A percentile compares a stretch with the other conserved stretches of the same genome.
Evolutionary conservation across 2,888 invertebrate species (phyloP).

Genomic region (Nemotelus pantherinus): DNA sequence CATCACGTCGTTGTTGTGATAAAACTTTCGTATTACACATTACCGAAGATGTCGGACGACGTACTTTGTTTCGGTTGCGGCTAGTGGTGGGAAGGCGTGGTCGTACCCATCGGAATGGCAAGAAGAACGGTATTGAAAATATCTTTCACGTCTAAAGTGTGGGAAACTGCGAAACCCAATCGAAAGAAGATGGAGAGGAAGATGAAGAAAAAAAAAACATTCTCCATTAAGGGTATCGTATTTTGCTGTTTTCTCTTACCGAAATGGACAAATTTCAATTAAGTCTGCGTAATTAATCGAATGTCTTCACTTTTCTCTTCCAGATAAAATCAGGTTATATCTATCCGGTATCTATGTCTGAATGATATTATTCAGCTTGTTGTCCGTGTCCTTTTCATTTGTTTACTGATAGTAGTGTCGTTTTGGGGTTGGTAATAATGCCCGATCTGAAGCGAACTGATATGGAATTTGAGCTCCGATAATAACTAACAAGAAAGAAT

Average conservation of each 20-base stretch:
- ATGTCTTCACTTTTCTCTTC: slow-evolving; percentile 38
- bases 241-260: slow-evolving; percentile 46
- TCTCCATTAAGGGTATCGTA: slow-evolving; percentile 49
- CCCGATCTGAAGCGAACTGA: too few relatives aligned
- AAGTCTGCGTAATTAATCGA: slow-evolving; percentile 51
- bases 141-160: background rate
- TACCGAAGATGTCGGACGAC: slow-evolving; percentile 25
- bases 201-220: slow-evolving; percentile 38
- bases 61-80: slow-evolving; percentile 10
- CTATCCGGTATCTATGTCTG: background rate
- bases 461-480: too few relatives aligned
- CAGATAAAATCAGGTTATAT: slow-evolving; percentile 34
- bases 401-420: background rate
- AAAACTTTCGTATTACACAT: slow-evolving; percentile 48
- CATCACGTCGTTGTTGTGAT: slow-evolving; percentile 39
- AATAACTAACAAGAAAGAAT: too few relatives aligned
- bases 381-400: background rate
- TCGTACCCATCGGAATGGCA: background rate
- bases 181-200: background rate
- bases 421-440: background rate
- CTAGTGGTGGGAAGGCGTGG: background rate
- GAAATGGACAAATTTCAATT: slow-evolving; percentile 52
- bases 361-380: background rate
- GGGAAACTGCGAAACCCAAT: background rate
- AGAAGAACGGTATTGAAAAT: background rate